A percentile compares a stretch with the other conserved stretches of the same genome.
Conservation (phyloP, 2,888 invertebrate genomes). For the Torymus texanus region DNA sequence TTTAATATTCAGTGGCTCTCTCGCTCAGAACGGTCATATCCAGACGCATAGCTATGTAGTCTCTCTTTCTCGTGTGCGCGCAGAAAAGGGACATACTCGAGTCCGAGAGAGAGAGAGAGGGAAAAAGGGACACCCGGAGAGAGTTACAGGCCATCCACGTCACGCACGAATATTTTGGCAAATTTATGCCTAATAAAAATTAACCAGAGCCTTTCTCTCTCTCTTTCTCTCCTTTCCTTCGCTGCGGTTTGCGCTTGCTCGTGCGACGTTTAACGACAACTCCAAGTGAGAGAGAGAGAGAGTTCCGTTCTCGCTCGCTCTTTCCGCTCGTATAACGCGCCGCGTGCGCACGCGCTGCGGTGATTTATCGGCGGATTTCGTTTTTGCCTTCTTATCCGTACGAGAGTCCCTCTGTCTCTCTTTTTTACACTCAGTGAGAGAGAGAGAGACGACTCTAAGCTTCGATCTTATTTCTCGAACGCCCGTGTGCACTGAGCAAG, state of each 20-base stretch:
- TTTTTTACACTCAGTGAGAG: neutral
- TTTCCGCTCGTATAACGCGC: conserved; percentile 28
- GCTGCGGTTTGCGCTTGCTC: conserved; percentile 51
- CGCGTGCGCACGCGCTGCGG: conserved; percentile 52
- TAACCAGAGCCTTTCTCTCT: conserved; percentile 69
- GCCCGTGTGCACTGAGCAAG: neutral
- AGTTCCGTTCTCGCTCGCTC: conserved; percentile 32
- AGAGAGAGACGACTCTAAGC: conserved; percentile 40
- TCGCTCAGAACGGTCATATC: conserved; percentile 34
- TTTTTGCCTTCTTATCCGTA: conserved; percentile 61
- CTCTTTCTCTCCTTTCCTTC: conserved; percentile 1
- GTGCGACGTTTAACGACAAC: conserved; percentile 66
- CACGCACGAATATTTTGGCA: conserved; percentile 74
- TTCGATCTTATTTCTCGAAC: conserved; percentile 57
- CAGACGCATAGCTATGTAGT: conserved; percentile 3
- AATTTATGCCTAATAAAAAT: conserved; percentile 75
- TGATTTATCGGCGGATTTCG: conserved; percentile 73
- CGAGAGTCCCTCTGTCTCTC: neutral
- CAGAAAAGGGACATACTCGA: conserved; percentile 24
- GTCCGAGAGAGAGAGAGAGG: conserved; percentile 34
- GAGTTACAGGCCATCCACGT: conserved; percentile 74
- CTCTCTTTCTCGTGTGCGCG: conserved; percentile 5
- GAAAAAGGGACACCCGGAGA: conserved; percentile 61
- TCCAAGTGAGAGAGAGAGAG: conserved; percentile 51
- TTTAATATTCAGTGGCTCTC: conserved; percentile 63